Base-by-base conservation (phyloP, 2,797 vertebrate species). In the Protosalanx chinensis region DNA sequence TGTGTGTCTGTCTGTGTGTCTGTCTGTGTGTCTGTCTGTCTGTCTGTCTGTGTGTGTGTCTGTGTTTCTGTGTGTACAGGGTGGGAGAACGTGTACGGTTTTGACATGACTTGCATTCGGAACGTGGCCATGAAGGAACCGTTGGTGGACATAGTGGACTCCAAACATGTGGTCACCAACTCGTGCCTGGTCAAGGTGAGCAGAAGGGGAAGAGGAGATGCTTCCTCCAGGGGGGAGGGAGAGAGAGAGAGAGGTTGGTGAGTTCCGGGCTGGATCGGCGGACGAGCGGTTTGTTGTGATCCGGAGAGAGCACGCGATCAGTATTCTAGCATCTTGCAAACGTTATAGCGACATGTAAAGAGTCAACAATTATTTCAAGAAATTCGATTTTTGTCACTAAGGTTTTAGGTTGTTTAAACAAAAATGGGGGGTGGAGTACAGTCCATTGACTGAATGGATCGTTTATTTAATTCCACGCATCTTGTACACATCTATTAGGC, bases 51-150 rank as follows among this genome's bases (percentile, higher is more conserved):
- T n/a, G 4, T 53, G 41, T 46, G 41, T 46, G 41, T 46, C 5
- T 64, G 59, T 72, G 60, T 71, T 29, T 91, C 53, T 87, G 20
- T 86, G 82, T 68, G 59, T 61, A 23, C 90, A 99, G 97, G 97
- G 97, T 98, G 97, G 97, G 97, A 98, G 91, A 98, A 98, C 1
- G 97, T 99, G 68, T 98, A 98, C 23, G 97, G 97, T 78, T 99
- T 99, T 87, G 97, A 99, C 91, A 99, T 99, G 97, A 98, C 95
- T 78, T 99, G 97, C 74, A 98, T 99, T 83, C 94, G 97, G 37
- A 96, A 99, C 1, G 96, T 99, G 75, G 97, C 97, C 79, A 96
- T 98, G 91, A 98, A 92, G 92, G 97, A 99, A 74, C 97, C 97
- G 0, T 86, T 99, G 89, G 97, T 98, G 90, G 97, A 99, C 79